phyloP scores from a whole-genome alignment of 2,888 invertebrate genomes.

The Leptinotarsa rubiginosa region DNA sequence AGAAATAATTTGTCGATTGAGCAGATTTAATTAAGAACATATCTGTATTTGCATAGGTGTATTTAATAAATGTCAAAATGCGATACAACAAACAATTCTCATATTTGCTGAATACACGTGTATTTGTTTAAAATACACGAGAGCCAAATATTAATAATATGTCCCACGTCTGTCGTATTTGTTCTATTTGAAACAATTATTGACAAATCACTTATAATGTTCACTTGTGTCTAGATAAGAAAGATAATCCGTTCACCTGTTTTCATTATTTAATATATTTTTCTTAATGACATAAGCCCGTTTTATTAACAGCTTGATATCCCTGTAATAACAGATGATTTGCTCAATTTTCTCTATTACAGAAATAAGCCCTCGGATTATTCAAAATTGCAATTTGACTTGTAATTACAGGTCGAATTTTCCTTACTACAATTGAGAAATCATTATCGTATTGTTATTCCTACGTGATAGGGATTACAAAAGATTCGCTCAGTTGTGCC shows the following conservation, averaged over 20 bases:
- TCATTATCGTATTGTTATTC: not conserved
- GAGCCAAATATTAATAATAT: slow-evolving; percentile 54
- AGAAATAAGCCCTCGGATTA: not conserved
- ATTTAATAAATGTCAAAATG: slow-evolving; percentile 50
- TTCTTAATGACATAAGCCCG: slow-evolving; percentile 43
- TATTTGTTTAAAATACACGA: slow-evolving; percentile 52
- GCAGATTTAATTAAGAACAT: slow-evolving; percentile 61
- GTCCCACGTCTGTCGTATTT: slow-evolving; percentile 57
- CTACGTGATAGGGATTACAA: not conserved
- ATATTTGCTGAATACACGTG: slow-evolving; percentile 53
- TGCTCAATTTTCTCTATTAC: not conserved
- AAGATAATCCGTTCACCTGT: slow-evolving; percentile 52
- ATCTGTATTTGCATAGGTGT: slow-evolving; percentile 62
- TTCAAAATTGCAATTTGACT: not conserved
- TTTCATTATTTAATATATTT: slow-evolving; percentile 43
- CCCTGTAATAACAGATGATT: slow-evolving; percentile 1
- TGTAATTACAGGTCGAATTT: not conserved
- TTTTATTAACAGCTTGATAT: slow-evolving; percentile 30
- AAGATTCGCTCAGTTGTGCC: not conserved
- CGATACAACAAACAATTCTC: slow-evolving; percentile 38
- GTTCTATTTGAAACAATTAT: slow-evolving; percentile 65
- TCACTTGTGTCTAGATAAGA: slow-evolving; percentile 63
- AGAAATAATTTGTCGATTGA: slow-evolving; percentile 14
- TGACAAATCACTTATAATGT: slow-evolving; percentile 66
- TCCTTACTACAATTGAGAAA: not conserved